Conservation (phyloP, 2,888 invertebrate genomes). For the Mesochorus sp. region DNA sequence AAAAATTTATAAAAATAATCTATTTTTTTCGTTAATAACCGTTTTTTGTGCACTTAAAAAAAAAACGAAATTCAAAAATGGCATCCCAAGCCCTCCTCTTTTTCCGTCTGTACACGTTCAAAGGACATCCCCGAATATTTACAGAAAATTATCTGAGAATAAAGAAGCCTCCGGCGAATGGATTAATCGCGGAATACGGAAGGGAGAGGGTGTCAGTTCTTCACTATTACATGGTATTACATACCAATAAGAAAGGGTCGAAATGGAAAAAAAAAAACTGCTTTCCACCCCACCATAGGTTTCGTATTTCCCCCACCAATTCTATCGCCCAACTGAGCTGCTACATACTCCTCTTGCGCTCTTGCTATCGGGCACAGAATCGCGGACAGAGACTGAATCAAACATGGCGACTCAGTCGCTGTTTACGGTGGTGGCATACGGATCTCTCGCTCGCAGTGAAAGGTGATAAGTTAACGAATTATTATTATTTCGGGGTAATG, state of each 20-base stretch:
- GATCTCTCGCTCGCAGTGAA: conserved; percentile 66
- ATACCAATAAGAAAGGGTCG: conserved; percentile 28
- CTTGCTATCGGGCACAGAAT: conserved; percentile 65
- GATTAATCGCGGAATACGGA: no score
- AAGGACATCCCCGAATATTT: no score
- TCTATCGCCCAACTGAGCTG: neutral
- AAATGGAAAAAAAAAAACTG: conserved; percentile 58
- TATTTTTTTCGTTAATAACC: no score
- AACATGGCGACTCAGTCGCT: conserved; percentile 81
- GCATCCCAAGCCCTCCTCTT: no score
- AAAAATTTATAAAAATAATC: no score
- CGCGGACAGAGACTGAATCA: conserved; percentile 77
- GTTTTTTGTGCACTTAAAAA: no score
- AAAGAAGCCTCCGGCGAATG: no score
- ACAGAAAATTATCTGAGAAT: no score
- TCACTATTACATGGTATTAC: no score
- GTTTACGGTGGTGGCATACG: conserved; percentile 77
- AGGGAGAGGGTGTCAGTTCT: conserved; percentile 38
- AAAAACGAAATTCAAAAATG: no score
- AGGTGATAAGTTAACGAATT: conserved; percentile 64
- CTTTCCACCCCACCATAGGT: conserved; percentile 61
- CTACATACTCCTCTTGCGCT: conserved; percentile 34
- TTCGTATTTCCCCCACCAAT: conserved; percentile 38
- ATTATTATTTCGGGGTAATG: conserved; percentile 83
- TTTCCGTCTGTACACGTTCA: no score